Evolutionary conservation across 2,888 invertebrate species (phyloP).

Genomic region (Meiosimyza platycephala): DNA sequence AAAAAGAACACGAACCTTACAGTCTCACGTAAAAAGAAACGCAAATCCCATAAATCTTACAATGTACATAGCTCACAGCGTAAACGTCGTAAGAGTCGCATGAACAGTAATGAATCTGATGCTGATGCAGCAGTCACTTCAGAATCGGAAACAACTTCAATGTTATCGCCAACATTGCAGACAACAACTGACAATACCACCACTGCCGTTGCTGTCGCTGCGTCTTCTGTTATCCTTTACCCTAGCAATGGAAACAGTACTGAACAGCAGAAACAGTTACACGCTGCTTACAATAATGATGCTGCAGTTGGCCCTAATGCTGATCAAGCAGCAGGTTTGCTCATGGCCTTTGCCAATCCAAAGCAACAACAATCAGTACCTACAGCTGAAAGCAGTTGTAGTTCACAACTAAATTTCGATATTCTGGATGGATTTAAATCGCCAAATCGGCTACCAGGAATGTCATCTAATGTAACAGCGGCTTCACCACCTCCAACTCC

Average conservation of each 20-base stretch:
- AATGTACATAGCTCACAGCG: conserved; percentile 65
- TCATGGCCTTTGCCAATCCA: conserved; percentile 70
- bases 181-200: conserved; percentile 29
- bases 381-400: conserved; percentile 12
- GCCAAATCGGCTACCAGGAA: conserved; percentile 46
- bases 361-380: conserved; percentile 4
- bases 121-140: conserved; percentile 73
- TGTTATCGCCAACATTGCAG: conserved; percentile 69
- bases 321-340: conserved; percentile 71
- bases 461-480: conserved; percentile 15
- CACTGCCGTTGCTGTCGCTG: not conserved
- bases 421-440: conserved; percentile 54
- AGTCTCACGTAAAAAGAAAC: conserved; percentile 60
- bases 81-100: conserved; percentile 72
- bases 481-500: conserved; percentile 56
- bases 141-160: conserved; percentile 75
- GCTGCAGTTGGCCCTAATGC: conserved; percentile 43
- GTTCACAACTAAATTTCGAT: conserved; percentile 21
- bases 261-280: not conserved
- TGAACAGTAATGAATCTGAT: conserved; percentile 71
- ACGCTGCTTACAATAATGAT: not conserved
- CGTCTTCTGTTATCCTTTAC: not conserved
- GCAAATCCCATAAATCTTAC: conserved; percentile 60
- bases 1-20: conserved; percentile 35
- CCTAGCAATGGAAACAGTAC: not conserved